These are phyloP conservation scores for Brachyptera risi DNA, from an alignment of 2,888 invertebrate species.

Conservation along the genomic window DNA sequence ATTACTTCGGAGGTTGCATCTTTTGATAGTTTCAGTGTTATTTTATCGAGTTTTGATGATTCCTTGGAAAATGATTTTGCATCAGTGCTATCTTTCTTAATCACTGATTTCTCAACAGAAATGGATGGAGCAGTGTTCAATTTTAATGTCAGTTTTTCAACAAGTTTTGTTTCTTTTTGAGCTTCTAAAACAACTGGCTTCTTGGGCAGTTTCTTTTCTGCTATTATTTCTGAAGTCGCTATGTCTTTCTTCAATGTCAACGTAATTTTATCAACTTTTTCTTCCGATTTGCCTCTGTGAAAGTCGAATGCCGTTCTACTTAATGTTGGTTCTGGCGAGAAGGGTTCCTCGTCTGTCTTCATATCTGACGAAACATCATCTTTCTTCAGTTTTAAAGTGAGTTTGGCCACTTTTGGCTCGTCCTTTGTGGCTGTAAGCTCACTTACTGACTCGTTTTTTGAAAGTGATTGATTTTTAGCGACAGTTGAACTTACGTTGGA, in stretches of 20 bases:
- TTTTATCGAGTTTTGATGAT: conserved; percentile 31
- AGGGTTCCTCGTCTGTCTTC: not conserved
- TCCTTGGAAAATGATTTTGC: conserved; percentile 45
- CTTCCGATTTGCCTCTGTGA: conserved; percentile 16
- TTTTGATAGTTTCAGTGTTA: conserved; percentile 28
- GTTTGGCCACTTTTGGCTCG: conserved; percentile 22
- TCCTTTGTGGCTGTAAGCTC: not conserved
- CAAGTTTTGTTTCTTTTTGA: conserved; percentile 22
- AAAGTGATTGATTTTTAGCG: not conserved
- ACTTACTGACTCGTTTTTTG: not conserved
- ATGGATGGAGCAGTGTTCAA: conserved; percentile 36
- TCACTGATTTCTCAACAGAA: not conserved
- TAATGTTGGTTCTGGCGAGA: not conserved
- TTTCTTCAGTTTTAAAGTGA: conserved; percentile 29
- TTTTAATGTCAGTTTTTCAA: conserved; percentile 30
- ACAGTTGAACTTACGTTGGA: not conserved
- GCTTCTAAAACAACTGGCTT: not conserved
- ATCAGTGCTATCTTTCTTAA: not conserved
- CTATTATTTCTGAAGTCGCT: conserved; percentile 22
- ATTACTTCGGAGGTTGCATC: conserved; percentile 21
- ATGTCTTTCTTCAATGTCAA: conserved; percentile 30
- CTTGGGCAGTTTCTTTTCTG: conserved; percentile 22
- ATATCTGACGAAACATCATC: conserved; percentile 20
- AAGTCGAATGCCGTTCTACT: conserved; percentile 10
- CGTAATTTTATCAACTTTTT: conserved; percentile 30